A percentile compares a stretch with the other conserved stretches of the same genome.
Conservation (phyloP, 2,113 vertebrate genomes). For the Salvelinus alpinus region DNA sequence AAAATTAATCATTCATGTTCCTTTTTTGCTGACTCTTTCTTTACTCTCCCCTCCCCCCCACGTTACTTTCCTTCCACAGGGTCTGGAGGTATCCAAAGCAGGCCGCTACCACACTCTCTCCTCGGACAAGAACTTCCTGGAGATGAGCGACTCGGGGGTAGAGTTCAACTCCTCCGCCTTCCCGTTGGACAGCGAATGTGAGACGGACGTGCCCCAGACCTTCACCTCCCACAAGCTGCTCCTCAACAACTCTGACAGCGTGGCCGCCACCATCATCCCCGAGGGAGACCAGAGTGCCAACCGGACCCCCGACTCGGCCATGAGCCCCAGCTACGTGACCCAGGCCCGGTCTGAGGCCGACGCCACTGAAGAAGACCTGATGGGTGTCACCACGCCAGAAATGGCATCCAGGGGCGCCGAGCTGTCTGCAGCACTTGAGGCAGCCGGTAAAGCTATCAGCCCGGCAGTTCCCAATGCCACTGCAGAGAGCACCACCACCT, state of each 20-base stretch:
- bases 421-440: conserved; percentile 34
- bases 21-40: neutral
- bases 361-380: conserved; percentile 47
- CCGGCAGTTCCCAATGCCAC: neutral
- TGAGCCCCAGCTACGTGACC: conserved; percentile 60
- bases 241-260: conserved; percentile 58
- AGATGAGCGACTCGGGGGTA: conserved; percentile 73
- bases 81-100: conserved; percentile 70
- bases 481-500: conserved; percentile 53
- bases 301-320: conserved; percentile 63
- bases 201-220: conserved; percentile 62
- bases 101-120: conserved; percentile 65
- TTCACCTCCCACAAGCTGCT: conserved; percentile 67
- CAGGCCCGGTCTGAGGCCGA: conserved; percentile 37
- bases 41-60: neutral
- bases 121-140: conserved; percentile 64
- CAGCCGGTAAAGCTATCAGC: conserved; percentile 15
- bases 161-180: conserved; percentile 61
- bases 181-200: conserved; percentile 74
- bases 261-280: conserved; percentile 40
- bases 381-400: conserved; percentile 35
- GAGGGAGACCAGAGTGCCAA: conserved; percentile 28
- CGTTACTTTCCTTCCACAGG: conserved; percentile 38
- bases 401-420: conserved; percentile 34
- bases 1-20: no score